Evolutionary conservation across 2,888 invertebrate genomes (phyloP).

Genomic region (Orthonychiurus folsomi): DNA sequence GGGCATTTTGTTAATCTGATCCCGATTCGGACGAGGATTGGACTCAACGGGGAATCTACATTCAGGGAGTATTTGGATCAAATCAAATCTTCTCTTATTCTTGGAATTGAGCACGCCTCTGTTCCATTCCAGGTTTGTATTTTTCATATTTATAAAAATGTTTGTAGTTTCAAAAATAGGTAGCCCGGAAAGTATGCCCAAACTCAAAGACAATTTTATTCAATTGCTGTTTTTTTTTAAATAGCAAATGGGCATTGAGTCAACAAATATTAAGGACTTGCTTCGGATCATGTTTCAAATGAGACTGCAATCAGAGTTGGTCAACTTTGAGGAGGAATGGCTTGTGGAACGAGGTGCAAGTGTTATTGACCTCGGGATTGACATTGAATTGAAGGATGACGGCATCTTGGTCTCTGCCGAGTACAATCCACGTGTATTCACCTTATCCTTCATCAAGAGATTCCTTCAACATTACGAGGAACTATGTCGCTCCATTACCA

Average conservation of each 20-base stretch:
- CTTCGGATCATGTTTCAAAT: conserved; percentile 7
- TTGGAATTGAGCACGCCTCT: no score
- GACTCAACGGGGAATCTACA: no score
- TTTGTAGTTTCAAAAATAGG: no score
- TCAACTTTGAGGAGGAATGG: not conserved
- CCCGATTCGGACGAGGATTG: not conserved
- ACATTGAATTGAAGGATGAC: not conserved
- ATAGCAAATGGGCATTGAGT: no score
- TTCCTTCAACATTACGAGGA: not conserved
- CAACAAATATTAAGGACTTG: no score
- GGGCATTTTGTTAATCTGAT: conserved; percentile 4
- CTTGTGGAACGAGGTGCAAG: not conserved
- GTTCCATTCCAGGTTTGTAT: no score
- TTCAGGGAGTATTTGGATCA: no score
- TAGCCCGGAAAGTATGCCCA: no score
- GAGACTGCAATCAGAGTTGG: not conserved
- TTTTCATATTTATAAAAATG: no score
- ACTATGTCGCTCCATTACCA: not conserved
- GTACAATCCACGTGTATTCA: conserved; percentile 5
- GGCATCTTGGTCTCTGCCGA: not conserved
- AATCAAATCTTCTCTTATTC: no score
- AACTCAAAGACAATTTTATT: no score
- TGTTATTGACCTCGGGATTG: conserved; percentile 7
- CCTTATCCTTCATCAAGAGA: not conserved
- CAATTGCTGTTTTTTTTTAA: no score